These are phyloP conservation scores for Peromyscus polionotus DNA, from an alignment of 2,113 vertebrate genomes.

Conservation along the genomic window DNA sequence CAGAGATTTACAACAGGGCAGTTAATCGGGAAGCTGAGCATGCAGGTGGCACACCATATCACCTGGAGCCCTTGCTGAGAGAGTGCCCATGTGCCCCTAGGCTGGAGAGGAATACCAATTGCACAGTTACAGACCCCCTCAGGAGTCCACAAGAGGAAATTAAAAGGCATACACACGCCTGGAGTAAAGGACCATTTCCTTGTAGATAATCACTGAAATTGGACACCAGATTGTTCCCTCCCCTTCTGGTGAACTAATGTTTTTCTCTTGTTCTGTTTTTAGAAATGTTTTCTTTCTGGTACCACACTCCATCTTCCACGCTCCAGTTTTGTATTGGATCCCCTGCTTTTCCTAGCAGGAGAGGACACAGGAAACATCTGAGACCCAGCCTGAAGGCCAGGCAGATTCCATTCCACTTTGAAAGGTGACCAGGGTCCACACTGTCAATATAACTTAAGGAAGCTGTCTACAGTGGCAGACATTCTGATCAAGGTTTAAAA, in stretches of 20 bases:
- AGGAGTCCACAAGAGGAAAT: constrained; percentile 71
- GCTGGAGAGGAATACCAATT: constrained; percentile 77
- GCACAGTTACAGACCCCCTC: constrained; percentile 54
- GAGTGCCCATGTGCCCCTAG: neutral
- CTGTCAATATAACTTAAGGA: neutral
- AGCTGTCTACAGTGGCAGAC: neutral
- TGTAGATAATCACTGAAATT: constrained; percentile 68
- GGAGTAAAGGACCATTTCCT: constrained; percentile 68
- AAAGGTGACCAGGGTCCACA: neutral
- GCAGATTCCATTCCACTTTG: neutral
- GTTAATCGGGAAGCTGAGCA: constrained; percentile 11
- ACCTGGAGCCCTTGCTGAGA: constrained; percentile 60
- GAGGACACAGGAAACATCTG: neutral
- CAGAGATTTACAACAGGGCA: neutral
- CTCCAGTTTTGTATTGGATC: neutral
- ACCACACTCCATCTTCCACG: neutral
- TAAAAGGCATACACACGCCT: constrained; percentile 71
- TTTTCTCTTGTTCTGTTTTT: constrained; percentile 58
- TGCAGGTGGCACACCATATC: constrained; percentile 52
- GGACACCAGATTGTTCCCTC: constrained; percentile 49
- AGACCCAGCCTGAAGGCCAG: neutral
- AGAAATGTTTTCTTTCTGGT: neutral
- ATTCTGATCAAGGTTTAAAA: neutral
- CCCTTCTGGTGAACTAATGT: constrained; percentile 3
- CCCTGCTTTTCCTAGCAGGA: neutral